Percentiles rank a stretch among this genome's conserved stretches.
These are phyloP conservation scores for Megaustenia siamemsis DNA, from an alignment of 2,888 invertebrate genomes.

Conservation along the genomic window DNA sequence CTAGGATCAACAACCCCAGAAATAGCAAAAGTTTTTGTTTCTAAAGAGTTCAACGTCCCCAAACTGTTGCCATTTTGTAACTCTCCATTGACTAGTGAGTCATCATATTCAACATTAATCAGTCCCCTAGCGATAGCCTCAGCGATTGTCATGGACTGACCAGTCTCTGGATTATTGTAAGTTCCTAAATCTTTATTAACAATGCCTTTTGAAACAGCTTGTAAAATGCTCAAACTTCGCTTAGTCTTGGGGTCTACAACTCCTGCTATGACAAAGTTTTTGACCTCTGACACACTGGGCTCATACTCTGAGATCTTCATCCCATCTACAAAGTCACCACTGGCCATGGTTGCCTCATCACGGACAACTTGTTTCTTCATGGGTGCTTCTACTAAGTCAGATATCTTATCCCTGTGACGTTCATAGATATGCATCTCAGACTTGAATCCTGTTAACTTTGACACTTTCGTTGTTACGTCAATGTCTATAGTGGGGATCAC, in stretches of 20 bases:
- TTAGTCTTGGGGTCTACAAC: constrained; percentile 75
- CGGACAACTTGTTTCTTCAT: constrained; percentile 4
- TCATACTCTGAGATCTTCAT: constrained; percentile 12
- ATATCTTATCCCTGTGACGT: constrained; percentile 61
- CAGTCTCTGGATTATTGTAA: constrained; percentile 74
- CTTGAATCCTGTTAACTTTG: constrained; percentile 62
- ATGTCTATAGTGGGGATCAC: constrained; percentile 70
- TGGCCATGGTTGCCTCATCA: constrained; percentile 8
- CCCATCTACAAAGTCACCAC: constrained; percentile 50
- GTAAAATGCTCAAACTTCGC: constrained; percentile 72
- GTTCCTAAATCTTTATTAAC: constrained; percentile 69
- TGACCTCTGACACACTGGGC: constrained; percentile 59
- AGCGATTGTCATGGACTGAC: constrained; percentile 74
- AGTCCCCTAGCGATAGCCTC: constrained; percentile 77
- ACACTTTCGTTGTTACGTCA: constrained; percentile 65
- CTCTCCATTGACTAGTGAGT: constrained; percentile 64
- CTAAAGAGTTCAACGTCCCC: constrained; percentile 62
- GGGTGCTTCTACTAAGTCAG: constrained; percentile 1
- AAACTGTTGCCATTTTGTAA: constrained; percentile 31
- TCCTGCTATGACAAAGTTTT: constrained; percentile 72
- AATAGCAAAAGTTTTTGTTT: constrained; percentile 67
- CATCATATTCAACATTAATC: constrained; percentile 71
- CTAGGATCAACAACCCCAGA: constrained; percentile 74
- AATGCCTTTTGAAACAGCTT: constrained; percentile 65
- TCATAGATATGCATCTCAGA: constrained; percentile 75